Evolutionary conservation across 92 coral and sea anemone genomes (phyloP).

Genomic region (Nematostella vectensis): DNA sequence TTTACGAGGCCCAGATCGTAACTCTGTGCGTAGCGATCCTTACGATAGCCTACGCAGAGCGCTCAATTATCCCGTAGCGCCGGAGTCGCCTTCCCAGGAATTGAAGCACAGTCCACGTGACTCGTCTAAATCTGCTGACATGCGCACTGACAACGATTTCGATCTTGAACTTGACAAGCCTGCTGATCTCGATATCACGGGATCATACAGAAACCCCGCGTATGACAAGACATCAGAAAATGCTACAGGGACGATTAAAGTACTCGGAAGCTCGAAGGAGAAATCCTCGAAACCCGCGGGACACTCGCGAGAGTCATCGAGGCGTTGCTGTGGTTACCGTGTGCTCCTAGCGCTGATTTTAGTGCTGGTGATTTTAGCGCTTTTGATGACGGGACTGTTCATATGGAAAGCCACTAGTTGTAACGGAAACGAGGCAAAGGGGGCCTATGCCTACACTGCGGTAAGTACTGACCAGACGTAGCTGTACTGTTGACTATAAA

Average conservation of each 20-base stretch:
- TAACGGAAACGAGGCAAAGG: conserved; percentile 7
- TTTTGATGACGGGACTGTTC: conserved; percentile 17
- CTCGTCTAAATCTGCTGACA: too few species aligned
- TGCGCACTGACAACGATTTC: too few species aligned
- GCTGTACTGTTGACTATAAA: too few species aligned
- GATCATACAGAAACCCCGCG: neutral
- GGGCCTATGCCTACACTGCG: too few species aligned
- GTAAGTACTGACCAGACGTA: too few species aligned
- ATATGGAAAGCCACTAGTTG: conserved; percentile 19
- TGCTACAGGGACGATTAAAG: neutral
- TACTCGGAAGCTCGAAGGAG: neutral
- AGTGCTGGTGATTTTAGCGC: conserved; percentile 5
- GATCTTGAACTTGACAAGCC: too few species aligned
- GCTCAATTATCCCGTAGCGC: too few species aligned
- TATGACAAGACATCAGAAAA: neutral
- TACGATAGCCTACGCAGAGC: too few species aligned
- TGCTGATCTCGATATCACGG: too few species aligned
- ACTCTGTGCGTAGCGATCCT: too few species aligned
- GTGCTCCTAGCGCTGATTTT: conserved; percentile 4
- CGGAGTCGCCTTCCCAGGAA: too few species aligned
- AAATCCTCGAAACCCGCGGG: neutral
- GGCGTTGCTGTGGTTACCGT: conserved; percentile 1
- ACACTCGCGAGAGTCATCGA: neutral
- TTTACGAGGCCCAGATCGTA: neutral
- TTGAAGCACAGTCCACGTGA: too few species aligned